phyloP scores from a whole-genome alignment of 2,888 invertebrate genomes.

The Rotaria sp. region DNA sequence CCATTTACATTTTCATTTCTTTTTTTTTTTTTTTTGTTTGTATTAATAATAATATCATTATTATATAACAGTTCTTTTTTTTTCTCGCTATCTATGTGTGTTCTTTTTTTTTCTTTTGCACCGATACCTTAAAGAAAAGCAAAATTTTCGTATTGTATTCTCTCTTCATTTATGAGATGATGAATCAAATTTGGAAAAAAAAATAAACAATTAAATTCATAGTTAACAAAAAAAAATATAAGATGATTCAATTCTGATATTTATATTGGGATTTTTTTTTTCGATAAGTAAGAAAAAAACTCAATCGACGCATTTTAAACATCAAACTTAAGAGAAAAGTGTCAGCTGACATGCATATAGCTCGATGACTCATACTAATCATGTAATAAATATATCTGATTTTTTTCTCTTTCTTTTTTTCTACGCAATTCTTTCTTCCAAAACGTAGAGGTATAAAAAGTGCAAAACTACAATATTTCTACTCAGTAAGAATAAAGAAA shows the following conservation, averaged over 20 bases:
- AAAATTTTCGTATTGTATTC: background rate
- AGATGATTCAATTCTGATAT: background rate
- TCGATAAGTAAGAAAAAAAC: background rate
- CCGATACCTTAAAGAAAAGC: background rate
- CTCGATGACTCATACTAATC: background rate
- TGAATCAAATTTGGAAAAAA: background rate
- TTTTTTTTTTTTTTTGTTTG: background rate
- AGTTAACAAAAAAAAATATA: background rate
- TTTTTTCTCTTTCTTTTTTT: background rate
- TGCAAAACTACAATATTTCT: background rate
- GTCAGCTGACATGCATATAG: background rate
- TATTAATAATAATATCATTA: background rate
- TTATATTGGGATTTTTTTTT: background rate
- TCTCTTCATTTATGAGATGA: background rate
- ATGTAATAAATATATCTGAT: background rate
- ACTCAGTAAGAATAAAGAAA: background rate
- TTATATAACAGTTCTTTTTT: conserved; percentile 1
- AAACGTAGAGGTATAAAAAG: background rate
- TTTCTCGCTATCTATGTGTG: background rate
- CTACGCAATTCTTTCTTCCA: background rate
- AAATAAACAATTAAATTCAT: background rate
- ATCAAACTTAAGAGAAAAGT: background rate
- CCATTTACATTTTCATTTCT: background rate
- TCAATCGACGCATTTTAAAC: background rate
- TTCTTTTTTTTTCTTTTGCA: background rate